These are phyloP conservation scores for Ammodytes dubius DNA, from an alignment of 2,113 vertebrate species.

Conservation along the genomic window DNA sequence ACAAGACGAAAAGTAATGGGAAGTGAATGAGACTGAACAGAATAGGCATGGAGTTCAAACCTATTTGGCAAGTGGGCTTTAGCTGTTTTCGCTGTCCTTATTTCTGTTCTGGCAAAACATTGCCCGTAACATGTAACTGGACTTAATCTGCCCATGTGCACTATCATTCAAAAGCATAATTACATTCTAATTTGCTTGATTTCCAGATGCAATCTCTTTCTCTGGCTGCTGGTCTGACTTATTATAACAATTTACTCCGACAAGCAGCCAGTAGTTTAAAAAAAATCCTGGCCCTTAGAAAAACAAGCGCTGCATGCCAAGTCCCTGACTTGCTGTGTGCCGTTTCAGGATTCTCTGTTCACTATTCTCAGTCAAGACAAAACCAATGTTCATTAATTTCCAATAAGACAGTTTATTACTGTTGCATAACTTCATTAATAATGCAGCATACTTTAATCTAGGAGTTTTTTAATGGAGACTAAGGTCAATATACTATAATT, in stretches of 20 bases:
- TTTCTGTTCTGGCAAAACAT: not conserved
- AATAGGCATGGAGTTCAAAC: too few species aligned
- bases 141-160: constrained; percentile 7
- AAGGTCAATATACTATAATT: not conserved
- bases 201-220: constrained; percentile 21
- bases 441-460: not conserved
- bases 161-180: constrained; percentile 14
- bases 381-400: constrained; percentile 14
- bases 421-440: constrained; percentile 7
- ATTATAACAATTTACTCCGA: constrained; percentile 28
- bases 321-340: constrained; percentile 12
- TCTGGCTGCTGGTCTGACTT: constrained; percentile 29
- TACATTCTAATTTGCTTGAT: constrained; percentile 39
- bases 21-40: not conserved
- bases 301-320: constrained; percentile 25
- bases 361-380: constrained; percentile 13
- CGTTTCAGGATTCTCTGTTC: constrained; percentile 24
- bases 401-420: constrained; percentile 10
- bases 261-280: constrained; percentile 15
- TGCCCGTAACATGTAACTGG: not conserved
- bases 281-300: constrained; percentile 23
- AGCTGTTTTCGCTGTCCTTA: not conserved
- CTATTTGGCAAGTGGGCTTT: not conserved
- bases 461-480: not conserved
- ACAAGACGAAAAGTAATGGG: not conserved